Evolutionary conservation across 2,113 vertebrate species (phyloP).

Genomic region (Antigone vipio): DNA sequence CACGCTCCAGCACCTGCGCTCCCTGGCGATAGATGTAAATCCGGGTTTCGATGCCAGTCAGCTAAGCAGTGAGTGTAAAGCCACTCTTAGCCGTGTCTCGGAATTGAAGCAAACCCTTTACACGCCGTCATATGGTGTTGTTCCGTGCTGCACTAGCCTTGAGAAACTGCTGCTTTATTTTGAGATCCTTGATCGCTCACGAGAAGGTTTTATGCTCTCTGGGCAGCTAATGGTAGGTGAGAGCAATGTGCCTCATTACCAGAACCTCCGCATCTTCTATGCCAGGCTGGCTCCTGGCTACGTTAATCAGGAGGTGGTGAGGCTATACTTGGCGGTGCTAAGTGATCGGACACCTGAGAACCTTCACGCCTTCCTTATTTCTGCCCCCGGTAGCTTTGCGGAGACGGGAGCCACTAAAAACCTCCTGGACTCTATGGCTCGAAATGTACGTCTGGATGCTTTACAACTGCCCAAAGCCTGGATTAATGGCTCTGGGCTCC

Average conservation of each 20-base stretch:
- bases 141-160: constrained; percentile 91
- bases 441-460: constrained; percentile 84
- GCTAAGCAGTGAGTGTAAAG: constrained; percentile 88
- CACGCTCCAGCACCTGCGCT: constrained; percentile 79
- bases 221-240: constrained; percentile 96
- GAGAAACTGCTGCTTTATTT: constrained; percentile 92
- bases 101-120: constrained; percentile 92
- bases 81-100: constrained; percentile 83
- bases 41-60: constrained; percentile 85
- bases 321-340: constrained; percentile 92
- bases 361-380: constrained; percentile 89
- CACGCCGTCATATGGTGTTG: constrained; percentile 91
- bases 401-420: constrained; percentile 86
- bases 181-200: constrained; percentile 89
- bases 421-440: constrained; percentile 87
- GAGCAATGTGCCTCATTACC: constrained; percentile 97
- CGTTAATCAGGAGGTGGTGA: constrained; percentile 92
- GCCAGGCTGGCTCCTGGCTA: constrained; percentile 93
- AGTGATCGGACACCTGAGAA: constrained; percentile 90
- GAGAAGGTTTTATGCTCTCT: constrained; percentile 86
- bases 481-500: constrained; percentile 85
- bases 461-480: constrained; percentile 92
- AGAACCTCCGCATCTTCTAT: constrained; percentile 90
- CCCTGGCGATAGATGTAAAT: constrained; percentile 88
- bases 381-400: constrained; percentile 86